phyloP scores from a whole-genome alignment of 2,888 invertebrate genomes.

The Metellina segmentata region DNA sequence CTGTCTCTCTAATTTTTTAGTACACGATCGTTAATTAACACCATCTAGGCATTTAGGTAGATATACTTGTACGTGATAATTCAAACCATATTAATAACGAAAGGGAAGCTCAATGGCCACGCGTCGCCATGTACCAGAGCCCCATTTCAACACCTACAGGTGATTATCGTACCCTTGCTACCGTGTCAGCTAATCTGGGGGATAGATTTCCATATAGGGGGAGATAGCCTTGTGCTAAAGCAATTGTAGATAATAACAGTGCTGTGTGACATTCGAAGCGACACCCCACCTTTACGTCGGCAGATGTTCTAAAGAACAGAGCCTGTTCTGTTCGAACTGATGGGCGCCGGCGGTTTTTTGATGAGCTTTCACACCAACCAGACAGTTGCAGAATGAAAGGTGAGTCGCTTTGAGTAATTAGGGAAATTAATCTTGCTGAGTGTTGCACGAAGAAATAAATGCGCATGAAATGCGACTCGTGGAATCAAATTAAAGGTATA shows the following conservation, averaged over 20 bases:
- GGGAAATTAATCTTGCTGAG: slow-evolving; percentile 55
- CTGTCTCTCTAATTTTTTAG: too few relatives aligned
- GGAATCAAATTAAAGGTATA: too few relatives aligned
- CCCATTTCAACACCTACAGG: slow-evolving; percentile 54
- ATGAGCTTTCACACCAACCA: slow-evolving; percentile 60
- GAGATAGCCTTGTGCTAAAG: slow-evolving; percentile 28
- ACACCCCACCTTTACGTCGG: slow-evolving; percentile 9
- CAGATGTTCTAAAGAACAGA: slow-evolving; percentile 58
- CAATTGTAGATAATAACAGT: slow-evolving; percentile 73
- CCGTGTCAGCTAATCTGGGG: slow-evolving; percentile 50
- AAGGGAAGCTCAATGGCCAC: not conserved
- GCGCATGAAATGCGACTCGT: too few relatives aligned
- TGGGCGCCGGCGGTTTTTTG: slow-evolving; percentile 52
- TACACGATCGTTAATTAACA: too few relatives aligned
- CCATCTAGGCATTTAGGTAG: too few relatives aligned
- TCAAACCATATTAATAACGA: not conserved
- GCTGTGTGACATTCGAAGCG: slow-evolving; percentile 36
- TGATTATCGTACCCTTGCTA: slow-evolving; percentile 36
- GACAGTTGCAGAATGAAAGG: slow-evolving; percentile 41
- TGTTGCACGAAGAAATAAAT: slow-evolving; percentile 14
- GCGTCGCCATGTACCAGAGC: not conserved
- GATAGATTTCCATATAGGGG: slow-evolving; percentile 64
- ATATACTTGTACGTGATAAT: too few relatives aligned
- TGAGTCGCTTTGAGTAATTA: slow-evolving; percentile 56
- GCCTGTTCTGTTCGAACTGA: slow-evolving; percentile 16